Conservation (phyloP, 64 coral and sea anemone species). For the Pachyseris speciosa region DNA sequence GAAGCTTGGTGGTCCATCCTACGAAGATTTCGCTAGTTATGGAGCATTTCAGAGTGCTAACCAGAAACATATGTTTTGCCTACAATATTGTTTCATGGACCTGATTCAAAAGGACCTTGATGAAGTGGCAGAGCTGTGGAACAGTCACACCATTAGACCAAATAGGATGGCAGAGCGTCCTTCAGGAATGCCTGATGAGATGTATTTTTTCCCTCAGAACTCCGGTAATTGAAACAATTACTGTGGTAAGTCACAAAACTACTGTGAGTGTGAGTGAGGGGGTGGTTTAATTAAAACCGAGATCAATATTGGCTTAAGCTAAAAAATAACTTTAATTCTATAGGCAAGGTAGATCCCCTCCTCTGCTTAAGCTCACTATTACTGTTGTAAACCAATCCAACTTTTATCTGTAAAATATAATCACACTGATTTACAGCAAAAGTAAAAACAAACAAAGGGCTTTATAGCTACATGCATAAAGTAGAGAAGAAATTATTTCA, state of each 20-base stretch:
- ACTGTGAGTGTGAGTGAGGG: too few relatives aligned
- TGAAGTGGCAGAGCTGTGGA: not conserved
- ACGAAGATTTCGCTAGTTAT: not conserved
- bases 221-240: too few relatives aligned
- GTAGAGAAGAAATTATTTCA: too few relatives aligned
- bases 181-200: not conserved
- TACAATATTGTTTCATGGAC: not conserved
- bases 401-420: constrained; percentile 16
- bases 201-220: not conserved
- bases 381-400: constrained; percentile 43
- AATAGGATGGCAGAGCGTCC: constrained; percentile 19
- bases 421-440: not conserved
- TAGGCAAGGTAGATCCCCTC: constrained; percentile 48
- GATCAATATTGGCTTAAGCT: too few relatives aligned
- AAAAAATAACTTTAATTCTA: constrained; percentile 55
- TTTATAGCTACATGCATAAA: not conserved
- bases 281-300: too few relatives aligned
- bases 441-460: not conserved
- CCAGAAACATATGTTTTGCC: not conserved
- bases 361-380: constrained; percentile 53
- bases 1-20: too few relatives aligned
- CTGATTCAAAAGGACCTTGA: not conserved
- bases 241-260: too few relatives aligned
- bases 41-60: not conserved
- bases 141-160: not conserved